Conservation (phyloP, 2,113 vertebrate genomes). For the Piprites chloris region DNA sequence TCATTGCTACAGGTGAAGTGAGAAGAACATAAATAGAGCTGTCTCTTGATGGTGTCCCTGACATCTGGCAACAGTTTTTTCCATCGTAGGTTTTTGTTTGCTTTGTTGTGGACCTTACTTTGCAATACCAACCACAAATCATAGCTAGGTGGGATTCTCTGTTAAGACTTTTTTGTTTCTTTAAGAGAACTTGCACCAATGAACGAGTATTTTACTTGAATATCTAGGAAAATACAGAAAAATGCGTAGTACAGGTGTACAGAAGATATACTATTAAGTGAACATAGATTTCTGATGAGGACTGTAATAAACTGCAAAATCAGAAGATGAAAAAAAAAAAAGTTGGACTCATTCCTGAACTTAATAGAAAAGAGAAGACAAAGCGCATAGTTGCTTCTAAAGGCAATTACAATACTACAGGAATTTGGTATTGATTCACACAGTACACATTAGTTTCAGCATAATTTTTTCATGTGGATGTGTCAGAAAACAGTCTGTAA, state of each 20-base stretch:
- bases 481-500: background rate
- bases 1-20: background rate
- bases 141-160: background rate
- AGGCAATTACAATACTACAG: background rate
- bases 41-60: background rate
- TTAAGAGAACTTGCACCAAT: background rate
- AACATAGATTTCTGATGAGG: background rate
- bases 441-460: background rate
- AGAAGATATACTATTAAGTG: background rate
- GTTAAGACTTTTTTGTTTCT: background rate
- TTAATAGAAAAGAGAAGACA: background rate
- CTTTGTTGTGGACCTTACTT: background rate
- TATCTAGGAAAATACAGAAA: background rate
- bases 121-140: background rate
- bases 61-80: background rate
- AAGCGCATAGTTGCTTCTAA: background rate
- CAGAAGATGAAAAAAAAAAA: background rate
- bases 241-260: background rate
- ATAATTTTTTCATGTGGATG: background rate
- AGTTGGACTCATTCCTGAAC: background rate
- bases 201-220: background rate
- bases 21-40: background rate
- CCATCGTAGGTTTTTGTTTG: background rate
- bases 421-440: constrained; percentile 1
- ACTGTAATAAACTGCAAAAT: background rate